Evolutionary conservation across 2,113 vertebrate genomes (phyloP).

Genomic region (Dasyurus viverrinus): DNA sequence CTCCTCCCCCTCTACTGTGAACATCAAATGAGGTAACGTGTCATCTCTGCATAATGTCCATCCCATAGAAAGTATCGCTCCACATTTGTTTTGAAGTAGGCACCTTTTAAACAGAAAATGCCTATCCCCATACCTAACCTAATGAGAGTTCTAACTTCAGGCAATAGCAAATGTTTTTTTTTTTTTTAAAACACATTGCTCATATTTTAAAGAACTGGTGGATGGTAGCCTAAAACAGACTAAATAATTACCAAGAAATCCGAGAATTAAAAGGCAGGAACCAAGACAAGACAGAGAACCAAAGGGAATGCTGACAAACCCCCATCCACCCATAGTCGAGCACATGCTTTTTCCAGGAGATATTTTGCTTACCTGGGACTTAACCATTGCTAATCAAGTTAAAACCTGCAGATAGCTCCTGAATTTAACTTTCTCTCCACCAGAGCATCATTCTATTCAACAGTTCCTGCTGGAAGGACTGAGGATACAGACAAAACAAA

Average conservation of each 20-base stretch:
- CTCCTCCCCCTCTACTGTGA: neutral
- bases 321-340: neutral
- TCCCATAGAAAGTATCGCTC: neutral
- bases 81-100: too few species aligned
- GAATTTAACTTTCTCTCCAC: neutral
- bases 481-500: neutral
- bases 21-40: neutral
- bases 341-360: neutral
- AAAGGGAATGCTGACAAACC: neutral
- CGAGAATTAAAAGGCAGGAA: too few species aligned
- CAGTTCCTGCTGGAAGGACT: neutral
- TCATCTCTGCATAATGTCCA: too few species aligned
- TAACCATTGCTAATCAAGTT: neutral
- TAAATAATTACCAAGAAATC: conserved; percentile 16
- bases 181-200: neutral
- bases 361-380: neutral
- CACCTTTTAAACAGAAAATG: too few species aligned
- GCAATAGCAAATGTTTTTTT: neutral
- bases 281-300: too few species aligned
- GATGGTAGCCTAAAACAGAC: conserved; percentile 26
- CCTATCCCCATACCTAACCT: neutral
- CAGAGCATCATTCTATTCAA: neutral
- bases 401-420: neutral
- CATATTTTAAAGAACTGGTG: conserved; percentile 13
- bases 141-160: neutral